A percentile compares a stretch with the other conserved stretches of the same genome.
These are phyloP conservation scores for Epizoanthus illoricatus DNA, from an alignment of 92 coral and sea anemone species.

Conservation along the genomic window DNA sequence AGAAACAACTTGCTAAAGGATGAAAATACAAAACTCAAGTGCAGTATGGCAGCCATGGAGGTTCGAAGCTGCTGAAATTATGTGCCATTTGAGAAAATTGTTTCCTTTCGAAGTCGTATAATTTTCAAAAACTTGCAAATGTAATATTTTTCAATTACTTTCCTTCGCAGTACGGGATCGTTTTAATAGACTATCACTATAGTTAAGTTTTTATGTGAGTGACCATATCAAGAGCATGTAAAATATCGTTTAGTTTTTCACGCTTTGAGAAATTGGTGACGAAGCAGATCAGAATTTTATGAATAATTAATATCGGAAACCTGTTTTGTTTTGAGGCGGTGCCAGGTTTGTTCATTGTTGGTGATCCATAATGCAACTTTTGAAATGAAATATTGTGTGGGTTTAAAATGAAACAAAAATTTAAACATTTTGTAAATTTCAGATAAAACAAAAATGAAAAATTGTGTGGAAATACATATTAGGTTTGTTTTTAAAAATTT, in stretches of 20 bases:
- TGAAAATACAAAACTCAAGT: slow-evolving; percentile 80
- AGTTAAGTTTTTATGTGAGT: background rate
- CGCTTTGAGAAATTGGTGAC: background rate
- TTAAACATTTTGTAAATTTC: background rate
- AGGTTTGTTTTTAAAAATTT: background rate
- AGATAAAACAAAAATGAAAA: background rate
- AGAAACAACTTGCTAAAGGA: slow-evolving; percentile 62
- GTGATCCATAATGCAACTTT: background rate
- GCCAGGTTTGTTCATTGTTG: background rate
- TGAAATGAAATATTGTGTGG: background rate
- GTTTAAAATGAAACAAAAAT: too few species aligned
- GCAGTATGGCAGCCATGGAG: slow-evolving; percentile 31
- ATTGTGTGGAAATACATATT: background rate
- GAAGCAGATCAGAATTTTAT: slow-evolving; percentile 18
- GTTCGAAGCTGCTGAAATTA: slow-evolving; percentile 31
- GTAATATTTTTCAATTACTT: background rate
- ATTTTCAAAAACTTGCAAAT: background rate
- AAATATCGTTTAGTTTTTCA: background rate
- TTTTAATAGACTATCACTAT: background rate
- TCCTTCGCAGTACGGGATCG: too few species aligned
- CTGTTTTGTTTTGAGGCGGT: background rate
- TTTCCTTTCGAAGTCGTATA: background rate
- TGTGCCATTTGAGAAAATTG: background rate
- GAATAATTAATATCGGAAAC: background rate
- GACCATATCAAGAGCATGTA: background rate